Evolutionary conservation across 2,888 invertebrate species (phyloP).

Genomic region (Chrysolina americana): DNA sequence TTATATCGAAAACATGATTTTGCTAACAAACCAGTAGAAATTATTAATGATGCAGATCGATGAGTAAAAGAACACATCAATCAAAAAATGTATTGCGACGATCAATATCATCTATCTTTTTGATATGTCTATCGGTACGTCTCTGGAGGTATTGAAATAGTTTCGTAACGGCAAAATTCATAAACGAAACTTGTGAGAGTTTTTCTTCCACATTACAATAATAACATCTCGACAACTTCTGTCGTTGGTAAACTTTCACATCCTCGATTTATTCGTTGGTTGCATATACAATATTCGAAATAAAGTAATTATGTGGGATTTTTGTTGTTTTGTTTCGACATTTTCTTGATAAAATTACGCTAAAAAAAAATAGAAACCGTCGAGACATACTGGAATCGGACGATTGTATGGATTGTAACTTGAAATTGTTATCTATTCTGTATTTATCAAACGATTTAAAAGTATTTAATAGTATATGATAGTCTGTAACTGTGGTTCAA

Average conservation of each 20-base stretch:
- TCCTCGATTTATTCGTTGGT: not conserved
- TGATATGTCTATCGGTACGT: not conserved
- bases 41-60: no score
- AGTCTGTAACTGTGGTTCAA: no score
- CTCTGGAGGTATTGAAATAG: not conserved
- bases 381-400: no score
- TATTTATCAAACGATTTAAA: no score
- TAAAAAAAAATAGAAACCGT: no score
- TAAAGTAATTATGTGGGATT: not conserved
- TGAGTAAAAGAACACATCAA: no score
- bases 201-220: conserved; percentile 1
- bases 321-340: not conserved
- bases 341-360: not conserved
- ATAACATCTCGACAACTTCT: not conserved
- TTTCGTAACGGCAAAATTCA: conserved; percentile 1
- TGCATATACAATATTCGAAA: not conserved
- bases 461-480: no score
- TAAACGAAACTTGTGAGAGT: conserved; percentile 3
- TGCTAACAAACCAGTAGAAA: no score
- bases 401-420: no score
- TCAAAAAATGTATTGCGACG: no score
- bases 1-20: no score
- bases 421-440: no score
- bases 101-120: not conserved
- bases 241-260: conserved; percentile 7